Base-by-base conservation (phyloP, 2,888 invertebrate genomes). In the Eumacrocentrus americanus region DNA sequence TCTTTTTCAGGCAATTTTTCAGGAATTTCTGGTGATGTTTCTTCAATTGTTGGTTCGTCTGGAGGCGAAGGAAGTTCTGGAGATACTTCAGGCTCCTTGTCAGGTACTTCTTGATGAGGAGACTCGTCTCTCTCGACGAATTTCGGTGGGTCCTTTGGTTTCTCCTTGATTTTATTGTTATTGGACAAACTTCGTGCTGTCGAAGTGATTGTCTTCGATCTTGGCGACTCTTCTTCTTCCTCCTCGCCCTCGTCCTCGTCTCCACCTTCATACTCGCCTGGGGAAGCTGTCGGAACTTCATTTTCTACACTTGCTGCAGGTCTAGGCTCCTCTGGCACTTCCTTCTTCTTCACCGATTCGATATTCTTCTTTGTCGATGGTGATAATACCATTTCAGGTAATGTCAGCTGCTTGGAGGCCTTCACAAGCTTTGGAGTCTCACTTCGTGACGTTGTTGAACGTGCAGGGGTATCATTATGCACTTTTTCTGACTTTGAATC, bases 21-120 rank as follows among this genome's bases (percentile, higher is more conserved):
- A 16, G 82, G 82, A 1, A 82, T 81, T 20, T 82, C 82, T 1
- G 83, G 82, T 0, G 82, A 81, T 67, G 83, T 81, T 82, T 72
- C 85, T 82, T 70, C 84, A 83, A 63, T 84, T 82, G 71, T 83
- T 83, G 11, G 83, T 83, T 70, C 84, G 83, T 0, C 83, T n/a
- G n/a, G n/a, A n/a, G n/a, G n/a, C n/a, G n/a, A n/a, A n/a, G n/a
- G n/a, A 83, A 72, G 84, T 83, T 61, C 54, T 48, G 56, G 11
- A 56, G 50, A 47, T 58, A 57, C 37, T 54, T 61, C 44, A 57
- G 60, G 34, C 22, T 61, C 59, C 35, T 62, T 69, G 20, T 52
- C 60, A 64, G 64, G 65, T 67, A 65, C 46, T 12, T 55, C 65
- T 66, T 64, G 66, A 63, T 71, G 69, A 46, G 66, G 62, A 63